Evolutionary conservation across 2,888 invertebrate species (phyloP), one percentile per base, ranked within the genome.

Genomic region (Neria commutata): DNA sequence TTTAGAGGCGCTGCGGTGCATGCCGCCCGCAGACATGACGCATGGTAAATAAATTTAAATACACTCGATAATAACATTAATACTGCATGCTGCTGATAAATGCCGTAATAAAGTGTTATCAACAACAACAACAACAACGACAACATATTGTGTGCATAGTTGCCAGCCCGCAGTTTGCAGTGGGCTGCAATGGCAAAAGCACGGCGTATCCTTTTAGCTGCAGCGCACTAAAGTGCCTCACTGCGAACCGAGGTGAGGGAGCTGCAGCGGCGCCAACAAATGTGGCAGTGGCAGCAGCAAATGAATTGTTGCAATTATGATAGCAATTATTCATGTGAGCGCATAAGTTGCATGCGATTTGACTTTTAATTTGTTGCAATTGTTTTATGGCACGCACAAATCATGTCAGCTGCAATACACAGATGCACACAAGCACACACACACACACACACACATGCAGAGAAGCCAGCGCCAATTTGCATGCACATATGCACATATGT

Each of bases 11-110:
- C n/a, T n/a, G n/a, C n/a, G n/a, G n/a, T n/a, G n/a, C n/a, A n/a
- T 37, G 37, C n/a, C 3, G 11, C 37, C 37, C 37, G 14, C 49
- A 29, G 14, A 16, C 55, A 60, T 57, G 54, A 50, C 46, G 62
- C 54, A 62, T 14, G 42, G 42, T 46, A 40, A 50, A 55, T 61
- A 65, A 61, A 62, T 64, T 62, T 61, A 61, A 58, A 64, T 59
- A 47, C 19, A 62, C 49, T 62, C 60, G 63, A 63, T 63, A 63
- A 66, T 60, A 62, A 60, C 56, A 65, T 65, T 64, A 67, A 65
- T 65, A 67, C 61, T 61, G 54, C 50, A 52, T 33, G 56, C 52
- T 42, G 26, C 42, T 25, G 52, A 42, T 42, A 42, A 42, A 42
- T 42, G 17, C 21, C 42, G 21, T 21, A 42, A 21, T 42, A n/a